Evolutionary conservation across 2,888 invertebrate genomes (phyloP), one percentile per base, ranked within the genome.

Genomic region (Drosophila neoperkinsi): DNA sequence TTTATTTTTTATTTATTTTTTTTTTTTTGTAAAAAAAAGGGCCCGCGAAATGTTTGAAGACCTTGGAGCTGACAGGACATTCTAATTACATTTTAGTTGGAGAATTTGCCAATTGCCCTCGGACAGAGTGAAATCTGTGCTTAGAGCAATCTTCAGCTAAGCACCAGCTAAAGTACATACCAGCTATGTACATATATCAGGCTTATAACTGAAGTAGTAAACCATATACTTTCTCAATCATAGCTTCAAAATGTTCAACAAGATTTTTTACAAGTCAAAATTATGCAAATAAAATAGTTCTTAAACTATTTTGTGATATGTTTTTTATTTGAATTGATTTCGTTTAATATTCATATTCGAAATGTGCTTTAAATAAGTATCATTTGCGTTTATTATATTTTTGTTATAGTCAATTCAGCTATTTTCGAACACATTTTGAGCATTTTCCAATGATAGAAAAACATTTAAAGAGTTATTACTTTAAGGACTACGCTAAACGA

Each of bases 1-100:
- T 46, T 46, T 46, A 3, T 1, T 41, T 5, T 5, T 21, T 21
- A 1, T 43, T 21, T 25, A 25, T 25, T 46, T 21, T 13, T 25
- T 13, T 21, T 46, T 46, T 25, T 9, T 9, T 46, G 25, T 1
- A 1, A 4, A 25, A 49, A 55, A 55, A 70, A 28, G 65, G 59
- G 41, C 31, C 34, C 50, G 28, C 11, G 0, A 59, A 61, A 71
- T 53, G 31, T 46, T 46, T 34, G 60, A 58, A 53, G 25, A 9
- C n/a, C 64, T 58, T 55, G 71, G 71, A 71, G 58, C 36, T n/a
- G 36, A 11, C 34, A 28, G 51, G 13, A 56, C 33, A 46, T 59
- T 59, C 28, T 43, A 74, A 49, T 57, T 16, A 59, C 51, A 65
- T 56, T 66, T 56, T 18, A 55, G 36, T n/a, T 58, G 31, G 18